Base-by-base conservation (phyloP, 2,113 vertebrate species). In the Orycteropus afer region DNA sequence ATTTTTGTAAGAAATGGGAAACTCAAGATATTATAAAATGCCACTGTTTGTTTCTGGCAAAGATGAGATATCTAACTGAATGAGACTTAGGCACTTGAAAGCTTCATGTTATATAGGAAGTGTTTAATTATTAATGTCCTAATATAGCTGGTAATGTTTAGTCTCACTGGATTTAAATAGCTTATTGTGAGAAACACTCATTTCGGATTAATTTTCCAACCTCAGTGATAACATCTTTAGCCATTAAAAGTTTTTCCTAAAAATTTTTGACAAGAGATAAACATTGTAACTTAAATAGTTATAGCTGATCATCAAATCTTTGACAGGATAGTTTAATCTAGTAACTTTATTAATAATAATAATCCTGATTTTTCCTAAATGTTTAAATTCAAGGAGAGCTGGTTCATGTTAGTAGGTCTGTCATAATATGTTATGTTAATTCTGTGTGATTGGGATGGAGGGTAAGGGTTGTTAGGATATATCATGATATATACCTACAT, bases 81-180 rank as follows among this genome's bases (percentile, higher is more conserved):
- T 1, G 9, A 40, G 12, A 76, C 92, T 83, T 49, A 74, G 67
- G 93, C 23, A 61, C 85, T 37, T 86, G 90, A 89, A 65, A 85
- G 6, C 40, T 17, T 23, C 74, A 7, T 88, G n/a, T 6, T 93
- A 45, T 86, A 86, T 94, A 85, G 83, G 23, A 95, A 95, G 29
- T 57, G 14, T 47, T 86, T 42, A 74, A n/a, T 90, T 96, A 90
- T 95, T 97, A 97, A 96, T 90, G 59, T 6, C 4, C 93, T 96
- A 87, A 80, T 81, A 2, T 59, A 91, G 10, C 51, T 92, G 29
- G 42, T 79, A 96, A 90, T 90, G 34, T 96, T 97, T 92, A 96
- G 34, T 86, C 73, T 97, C 57, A 96, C 29, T 73, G 25, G 0
- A 57, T 71, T 94, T 57, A 90, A 93, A 34, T 73, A n/a, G 0